phyloP scores from a whole-genome alignment of 2,797 vertebrate species.

The Sparidentex hasta region DNA sequence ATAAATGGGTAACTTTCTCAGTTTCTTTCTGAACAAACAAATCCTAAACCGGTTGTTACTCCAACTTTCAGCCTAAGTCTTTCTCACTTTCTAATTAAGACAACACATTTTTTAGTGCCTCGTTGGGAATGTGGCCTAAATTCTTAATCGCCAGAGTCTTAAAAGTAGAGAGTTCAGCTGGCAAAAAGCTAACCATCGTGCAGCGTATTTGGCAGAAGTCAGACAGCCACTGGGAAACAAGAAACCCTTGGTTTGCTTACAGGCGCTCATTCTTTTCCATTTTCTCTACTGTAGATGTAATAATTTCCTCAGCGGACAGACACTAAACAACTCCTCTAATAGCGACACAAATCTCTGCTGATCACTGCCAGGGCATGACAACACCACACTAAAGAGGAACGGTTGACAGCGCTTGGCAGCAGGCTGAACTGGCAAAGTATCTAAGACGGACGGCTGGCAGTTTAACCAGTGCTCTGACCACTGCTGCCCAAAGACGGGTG shows the following conservation, averaged over 20 bases:
- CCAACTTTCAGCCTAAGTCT: not conserved
- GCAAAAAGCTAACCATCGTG: constrained; percentile 22
- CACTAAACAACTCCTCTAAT: constrained; percentile 29
- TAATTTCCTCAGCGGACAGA: constrained; percentile 35
- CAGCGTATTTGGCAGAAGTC: constrained; percentile 26
- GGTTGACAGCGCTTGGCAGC: constrained; percentile 50
- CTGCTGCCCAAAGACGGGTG: not conserved
- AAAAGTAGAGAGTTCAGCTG: constrained; percentile 23
- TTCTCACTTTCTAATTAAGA: constrained; percentile 28
- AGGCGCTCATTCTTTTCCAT: constrained; percentile 37
- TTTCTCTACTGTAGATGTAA: constrained; percentile 33
- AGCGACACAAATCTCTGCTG: constrained; percentile 32
- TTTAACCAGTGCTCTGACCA: constrained; percentile 36
- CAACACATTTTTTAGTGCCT: constrained; percentile 9
- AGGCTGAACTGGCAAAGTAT: constrained; percentile 9
- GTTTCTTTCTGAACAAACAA: not conserved
- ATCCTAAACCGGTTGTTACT: not conserved
- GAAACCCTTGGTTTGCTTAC: constrained; percentile 39
- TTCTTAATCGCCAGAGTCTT: constrained; percentile 30
- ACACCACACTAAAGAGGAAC: constrained; percentile 28
- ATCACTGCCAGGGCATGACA: constrained; percentile 46
- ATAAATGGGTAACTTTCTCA: constrained; percentile 16
- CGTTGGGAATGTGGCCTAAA: constrained; percentile 26
- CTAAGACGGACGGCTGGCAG: constrained; percentile 33
- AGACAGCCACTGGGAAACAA: constrained; percentile 47